Base-by-base conservation (phyloP, 1,140 invertebrate species). In the Euglossa dilemma region DNA sequence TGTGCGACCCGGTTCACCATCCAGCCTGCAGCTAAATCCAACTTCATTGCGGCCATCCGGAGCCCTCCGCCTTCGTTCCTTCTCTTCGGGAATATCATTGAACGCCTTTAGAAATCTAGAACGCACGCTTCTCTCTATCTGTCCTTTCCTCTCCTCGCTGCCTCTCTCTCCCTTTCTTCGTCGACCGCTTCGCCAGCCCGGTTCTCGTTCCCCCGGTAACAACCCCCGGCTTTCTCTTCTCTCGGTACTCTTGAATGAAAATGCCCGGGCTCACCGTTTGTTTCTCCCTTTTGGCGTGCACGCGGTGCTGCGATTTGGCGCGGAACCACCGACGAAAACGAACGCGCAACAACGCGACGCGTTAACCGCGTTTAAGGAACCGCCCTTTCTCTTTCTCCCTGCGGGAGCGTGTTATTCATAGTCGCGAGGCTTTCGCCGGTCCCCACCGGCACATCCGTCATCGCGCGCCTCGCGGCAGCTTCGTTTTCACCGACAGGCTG, bases 31-130 rank as follows among this genome's bases (percentile, higher is more conserved):
- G 89, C 88, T 87, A 90, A 89, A 90, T 90, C 87, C 89, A 90
- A 90, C 89, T 90, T 89, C 85, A 90, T 90, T 85, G 85, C 85
- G 85, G 80, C 85, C 83, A 90, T 90, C 87, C 89, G 83, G 86
- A 87, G 76, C 71, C 78, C 85, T 88, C 87, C 52, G 70, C 83
- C 79, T 85, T 86, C 87, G 76, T 89, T 85, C 87, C 56, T 83
- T 81, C 87, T 89, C 85, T 86, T 89, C 87, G 80, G 85, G 84
- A 89, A 90, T 91, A 90, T 87, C 85, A 86, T 90, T 85, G 90
- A 88, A 89, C 88, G 87, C 82, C 85, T 85, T 80, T 84, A 85
- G 88, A 90, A 91, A 90, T 85, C 87, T 89, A 86, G 87, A 89
- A 89, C 85, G 85, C 87, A 80, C 81, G 80, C 75, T 67, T 47